A percentile compares a stretch with the other conserved stretches of the same genome.
Evolutionary conservation across 2,888 invertebrate genomes (phyloP).

Genomic region (Sinhomidia bicolor): DNA sequence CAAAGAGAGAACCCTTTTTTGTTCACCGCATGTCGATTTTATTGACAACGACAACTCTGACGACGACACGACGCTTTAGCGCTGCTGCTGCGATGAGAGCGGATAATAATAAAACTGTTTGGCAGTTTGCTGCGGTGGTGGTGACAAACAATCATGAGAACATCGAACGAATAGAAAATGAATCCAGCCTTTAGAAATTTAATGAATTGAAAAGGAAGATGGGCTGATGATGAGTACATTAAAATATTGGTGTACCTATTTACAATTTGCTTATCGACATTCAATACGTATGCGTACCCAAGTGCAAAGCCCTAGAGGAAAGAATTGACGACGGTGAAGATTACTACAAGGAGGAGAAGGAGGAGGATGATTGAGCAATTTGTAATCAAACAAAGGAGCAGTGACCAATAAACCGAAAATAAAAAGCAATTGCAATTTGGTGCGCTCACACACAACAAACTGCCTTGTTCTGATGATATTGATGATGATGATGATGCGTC

Average conservation of each 20-base stretch:
- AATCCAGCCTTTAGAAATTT: conserved; percentile 43
- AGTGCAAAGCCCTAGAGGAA: background rate
- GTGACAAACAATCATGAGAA: conserved; percentile 46
- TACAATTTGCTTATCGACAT: too few relatives aligned
- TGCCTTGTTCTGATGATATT: conserved; percentile 1
- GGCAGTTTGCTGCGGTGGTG: conserved; percentile 9
- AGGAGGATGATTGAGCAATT: conserved; percentile 66
- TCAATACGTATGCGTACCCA: too few relatives aligned
- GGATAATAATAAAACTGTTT: background rate
- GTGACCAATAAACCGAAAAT: conserved; percentile 55
- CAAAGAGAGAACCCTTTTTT: conserved; percentile 27
- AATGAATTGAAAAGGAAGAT: conserved; percentile 44
- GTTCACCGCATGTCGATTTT: conserved; percentile 46
- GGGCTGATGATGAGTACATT: conserved; percentile 19
- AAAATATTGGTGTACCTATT: too few relatives aligned
- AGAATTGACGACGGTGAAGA: conserved; percentile 29
- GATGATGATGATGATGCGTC: background rate
- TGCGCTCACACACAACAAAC: conserved; percentile 9
- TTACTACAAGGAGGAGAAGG: conserved; percentile 16
- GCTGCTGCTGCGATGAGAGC: background rate
- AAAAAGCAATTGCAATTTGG: background rate
- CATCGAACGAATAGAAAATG: background rate
- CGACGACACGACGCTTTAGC: too few relatives aligned
- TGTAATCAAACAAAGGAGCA: conserved; percentile 58
- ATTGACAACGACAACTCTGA: background rate